These are phyloP conservation scores for Synanthedon formicaeformis DNA, from an alignment of 2,888 invertebrate genomes.

Conservation along the genomic window DNA sequence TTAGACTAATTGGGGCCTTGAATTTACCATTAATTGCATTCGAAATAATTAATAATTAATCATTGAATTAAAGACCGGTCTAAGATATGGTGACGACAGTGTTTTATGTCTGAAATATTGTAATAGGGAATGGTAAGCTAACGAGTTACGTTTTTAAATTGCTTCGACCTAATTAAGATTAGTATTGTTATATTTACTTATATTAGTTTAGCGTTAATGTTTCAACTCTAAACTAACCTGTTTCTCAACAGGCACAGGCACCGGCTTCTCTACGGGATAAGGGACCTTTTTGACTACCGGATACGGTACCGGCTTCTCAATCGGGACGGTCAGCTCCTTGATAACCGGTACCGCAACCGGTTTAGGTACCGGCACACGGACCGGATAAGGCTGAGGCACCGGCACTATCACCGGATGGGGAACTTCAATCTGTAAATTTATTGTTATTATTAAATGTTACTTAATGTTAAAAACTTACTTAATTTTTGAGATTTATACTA, in stretches of 20 bases:
- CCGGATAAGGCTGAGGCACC: slow-evolving; percentile 80
- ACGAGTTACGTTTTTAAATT: too few relatives aligned
- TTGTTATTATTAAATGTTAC: background rate
- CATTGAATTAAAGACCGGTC: too few relatives aligned
- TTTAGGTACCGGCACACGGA: slow-evolving; percentile 78
- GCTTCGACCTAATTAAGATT: too few relatives aligned
- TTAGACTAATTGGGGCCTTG: too few relatives aligned
- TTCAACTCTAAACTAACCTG: slow-evolving; percentile 58
- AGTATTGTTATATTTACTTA: background rate
- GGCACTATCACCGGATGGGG: slow-evolving; percentile 81
- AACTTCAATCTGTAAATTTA: slow-evolving; percentile 73
- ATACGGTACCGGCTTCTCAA: slow-evolving; percentile 75
- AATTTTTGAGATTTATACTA: background rate
- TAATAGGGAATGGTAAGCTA: too few relatives aligned
- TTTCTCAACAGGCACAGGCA: slow-evolving; percentile 80
- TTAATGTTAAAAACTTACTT: background rate
- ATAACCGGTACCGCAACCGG: slow-evolving; percentile 78
- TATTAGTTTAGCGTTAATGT: background rate
- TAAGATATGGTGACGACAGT: too few relatives aligned
- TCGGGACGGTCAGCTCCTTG: slow-evolving; percentile 68
- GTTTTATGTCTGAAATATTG: too few relatives aligned
- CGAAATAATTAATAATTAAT: too few relatives aligned
- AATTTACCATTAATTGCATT: too few relatives aligned
- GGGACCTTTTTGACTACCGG: slow-evolving; percentile 79
- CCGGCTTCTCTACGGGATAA: slow-evolving; percentile 78